These are phyloP conservation scores for Taeniopygia guttata DNA, from an alignment of 2,797 vertebrate species.

Conservation along the genomic window DNA sequence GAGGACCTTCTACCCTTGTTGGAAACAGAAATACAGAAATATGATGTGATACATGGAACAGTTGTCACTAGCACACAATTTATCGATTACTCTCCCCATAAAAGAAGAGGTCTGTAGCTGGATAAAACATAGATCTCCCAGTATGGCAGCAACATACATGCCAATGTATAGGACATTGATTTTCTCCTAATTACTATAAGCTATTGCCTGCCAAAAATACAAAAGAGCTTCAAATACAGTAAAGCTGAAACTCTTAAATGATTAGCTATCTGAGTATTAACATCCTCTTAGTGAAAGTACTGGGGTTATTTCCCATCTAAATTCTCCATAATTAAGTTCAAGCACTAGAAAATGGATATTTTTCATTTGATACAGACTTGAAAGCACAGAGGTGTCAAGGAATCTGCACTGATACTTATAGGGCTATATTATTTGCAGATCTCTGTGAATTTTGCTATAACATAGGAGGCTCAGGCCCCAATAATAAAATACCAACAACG, in stretches of 20 bases:
- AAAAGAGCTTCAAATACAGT: not conserved
- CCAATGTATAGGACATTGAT: not conserved
- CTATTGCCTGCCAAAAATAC: not conserved
- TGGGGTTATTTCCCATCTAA: not conserved
- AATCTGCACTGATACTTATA: not conserved
- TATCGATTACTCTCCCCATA: not conserved
- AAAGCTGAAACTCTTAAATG: not conserved
- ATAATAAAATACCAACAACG: not conserved
- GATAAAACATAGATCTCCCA: not conserved
- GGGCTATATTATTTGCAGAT: not conserved
- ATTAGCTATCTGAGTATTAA: not conserved
- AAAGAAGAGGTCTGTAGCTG: not conserved
- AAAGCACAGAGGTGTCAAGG: not conserved
- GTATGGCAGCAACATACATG: not conserved
- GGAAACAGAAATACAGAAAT: constrained; percentile 40
- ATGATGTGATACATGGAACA: constrained; percentile 19
- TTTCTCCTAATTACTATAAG: not conserved
- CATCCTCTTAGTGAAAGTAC: not conserved
- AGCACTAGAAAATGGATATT: not conserved
- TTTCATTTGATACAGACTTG: not conserved
- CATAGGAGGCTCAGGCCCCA: not conserved
- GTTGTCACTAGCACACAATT: not conserved
- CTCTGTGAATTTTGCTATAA: not conserved
- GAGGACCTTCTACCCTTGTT: not conserved
- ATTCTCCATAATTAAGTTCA: not conserved